Percentiles rank a stretch among this genome's conserved stretches.
phyloP scores from a whole-genome alignment of 2,888 invertebrate genomes.

The Habroteleia sp. region DNA sequence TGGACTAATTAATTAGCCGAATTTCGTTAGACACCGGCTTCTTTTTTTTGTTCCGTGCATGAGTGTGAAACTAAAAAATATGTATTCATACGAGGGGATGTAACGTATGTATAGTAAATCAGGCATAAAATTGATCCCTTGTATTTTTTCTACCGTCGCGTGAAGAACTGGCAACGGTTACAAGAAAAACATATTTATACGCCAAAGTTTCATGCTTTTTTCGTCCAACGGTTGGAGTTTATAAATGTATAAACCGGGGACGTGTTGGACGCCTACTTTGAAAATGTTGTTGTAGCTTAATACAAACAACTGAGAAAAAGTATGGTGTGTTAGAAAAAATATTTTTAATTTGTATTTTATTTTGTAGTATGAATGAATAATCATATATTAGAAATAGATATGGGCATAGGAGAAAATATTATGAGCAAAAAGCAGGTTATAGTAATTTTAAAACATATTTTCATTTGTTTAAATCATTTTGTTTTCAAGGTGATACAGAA shows the following conservation, averaged over 20 bases:
- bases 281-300: neutral
- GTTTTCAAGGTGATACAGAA: too few species aligned
- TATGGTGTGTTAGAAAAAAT: too few species aligned
- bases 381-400: too few species aligned
- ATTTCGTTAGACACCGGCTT: neutral
- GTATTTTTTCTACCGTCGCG: neutral
- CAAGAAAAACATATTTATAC: conserved; percentile 5
- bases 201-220: neutral
- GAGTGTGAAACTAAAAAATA: neutral
- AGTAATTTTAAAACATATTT: too few species aligned
- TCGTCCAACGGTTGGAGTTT: neutral
- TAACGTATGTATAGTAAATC: neutral
- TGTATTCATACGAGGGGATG: neutral
- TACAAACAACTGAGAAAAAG: neutral
- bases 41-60: neutral
- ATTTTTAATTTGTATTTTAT: too few species aligned
- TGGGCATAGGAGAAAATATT: too few species aligned
- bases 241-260: neutral
- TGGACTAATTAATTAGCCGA: conserved; percentile 14
- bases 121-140: neutral
- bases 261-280: neutral
- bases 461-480: too few species aligned
- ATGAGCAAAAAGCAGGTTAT: too few species aligned
- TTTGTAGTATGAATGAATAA: too few species aligned
- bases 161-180: conserved; percentile 16